Percentiles rank a stretch among this genome's conserved stretches.
These are phyloP conservation scores for Xiphophorus hellerii DNA, from an alignment of 2,113 vertebrate species.

Conservation along the genomic window DNA sequence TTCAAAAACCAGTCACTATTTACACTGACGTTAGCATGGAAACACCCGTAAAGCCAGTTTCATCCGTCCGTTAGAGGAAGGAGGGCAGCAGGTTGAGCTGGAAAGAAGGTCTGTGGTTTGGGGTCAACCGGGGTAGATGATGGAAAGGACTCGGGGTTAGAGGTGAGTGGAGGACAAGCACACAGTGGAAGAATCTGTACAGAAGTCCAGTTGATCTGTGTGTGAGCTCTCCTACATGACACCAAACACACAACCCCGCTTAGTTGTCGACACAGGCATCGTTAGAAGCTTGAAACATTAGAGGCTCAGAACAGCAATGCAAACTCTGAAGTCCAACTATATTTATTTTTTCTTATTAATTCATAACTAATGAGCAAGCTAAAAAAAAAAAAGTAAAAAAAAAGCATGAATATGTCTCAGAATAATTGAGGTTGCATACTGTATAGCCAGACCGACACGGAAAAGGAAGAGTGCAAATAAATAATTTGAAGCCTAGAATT, in stretches of 20 bases:
- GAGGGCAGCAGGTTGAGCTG: conserved; percentile 10
- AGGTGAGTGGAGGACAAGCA: conserved; percentile 13
- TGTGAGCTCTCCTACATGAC: conserved; percentile 37
- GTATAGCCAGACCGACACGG: too few species aligned
- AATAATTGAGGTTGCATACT: neutral
- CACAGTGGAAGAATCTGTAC: conserved; percentile 47
- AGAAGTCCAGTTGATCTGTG: conserved; percentile 48
- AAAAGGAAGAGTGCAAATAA: too few species aligned
- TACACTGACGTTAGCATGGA: conserved; percentile 68
- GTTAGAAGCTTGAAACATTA: neutral
- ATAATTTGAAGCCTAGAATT: too few species aligned
- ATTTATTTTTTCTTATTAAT: neutral
- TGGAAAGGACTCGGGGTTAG: conserved; percentile 2
- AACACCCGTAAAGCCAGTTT: conserved; percentile 62
- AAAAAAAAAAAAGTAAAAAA: too few species aligned
- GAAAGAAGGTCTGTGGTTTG: conserved; percentile 15
- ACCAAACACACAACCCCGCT: conserved; percentile 11
- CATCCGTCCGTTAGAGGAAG: conserved; percentile 31
- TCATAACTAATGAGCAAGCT: neutral
- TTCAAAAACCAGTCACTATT: conserved; percentile 64
- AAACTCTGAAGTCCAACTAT: neutral
- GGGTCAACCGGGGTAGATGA: conserved; percentile 39
- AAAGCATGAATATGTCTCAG: neutral
- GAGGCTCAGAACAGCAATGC: neutral
- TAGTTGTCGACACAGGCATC: conserved; percentile 5